Conservation (phyloP, 1,140 invertebrate species). For the Formica selysi region DNA sequence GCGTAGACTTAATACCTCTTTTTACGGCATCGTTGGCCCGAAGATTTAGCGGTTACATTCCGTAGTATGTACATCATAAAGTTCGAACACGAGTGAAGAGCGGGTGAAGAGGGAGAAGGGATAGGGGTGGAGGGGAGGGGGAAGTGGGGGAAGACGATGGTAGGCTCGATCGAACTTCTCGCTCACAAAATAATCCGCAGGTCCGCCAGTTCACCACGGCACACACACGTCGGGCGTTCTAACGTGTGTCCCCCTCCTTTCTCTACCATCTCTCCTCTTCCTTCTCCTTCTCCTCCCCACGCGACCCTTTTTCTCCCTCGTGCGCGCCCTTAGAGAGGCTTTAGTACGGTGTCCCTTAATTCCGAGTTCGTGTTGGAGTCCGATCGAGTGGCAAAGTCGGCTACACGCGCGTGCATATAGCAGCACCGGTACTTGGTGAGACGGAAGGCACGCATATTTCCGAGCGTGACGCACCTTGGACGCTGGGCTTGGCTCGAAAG, state of each 20-base stretch:
- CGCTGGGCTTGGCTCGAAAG: constrained; percentile 74
- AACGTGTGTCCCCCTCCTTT: constrained; percentile 6
- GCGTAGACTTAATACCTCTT: constrained; percentile 55
- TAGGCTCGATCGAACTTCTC: constrained; percentile 52
- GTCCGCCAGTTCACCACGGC: constrained; percentile 14
- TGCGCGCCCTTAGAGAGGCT: constrained; percentile 35
- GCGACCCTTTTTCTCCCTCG: constrained; percentile 11
- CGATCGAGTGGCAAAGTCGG: constrained; percentile 37
- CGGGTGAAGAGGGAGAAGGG: background rate
- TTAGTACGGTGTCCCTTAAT: constrained; percentile 26
- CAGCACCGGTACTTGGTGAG: constrained; percentile 46
- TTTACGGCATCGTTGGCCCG: constrained; percentile 58
- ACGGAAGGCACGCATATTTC: constrained; percentile 78
- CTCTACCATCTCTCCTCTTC: constrained; percentile 5
- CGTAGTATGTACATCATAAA: constrained; percentile 51
- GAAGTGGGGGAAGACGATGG: background rate
- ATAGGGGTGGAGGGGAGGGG: background rate
- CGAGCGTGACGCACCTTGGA: constrained; percentile 78
- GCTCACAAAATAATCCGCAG: constrained; percentile 61
- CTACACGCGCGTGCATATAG: constrained; percentile 54
- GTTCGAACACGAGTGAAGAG: constrained; percentile 6
- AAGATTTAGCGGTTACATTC: constrained; percentile 62
- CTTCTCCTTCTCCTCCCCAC: background rate
- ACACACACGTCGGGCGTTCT: constrained; percentile 18
- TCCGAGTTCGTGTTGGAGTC: constrained; percentile 18